Percentiles rank a stretch among this genome's conserved stretches.
These are phyloP conservation scores for Muricea muricata DNA, from an alignment of 92 coral and sea anemone species.

Conservation along the genomic window DNA sequence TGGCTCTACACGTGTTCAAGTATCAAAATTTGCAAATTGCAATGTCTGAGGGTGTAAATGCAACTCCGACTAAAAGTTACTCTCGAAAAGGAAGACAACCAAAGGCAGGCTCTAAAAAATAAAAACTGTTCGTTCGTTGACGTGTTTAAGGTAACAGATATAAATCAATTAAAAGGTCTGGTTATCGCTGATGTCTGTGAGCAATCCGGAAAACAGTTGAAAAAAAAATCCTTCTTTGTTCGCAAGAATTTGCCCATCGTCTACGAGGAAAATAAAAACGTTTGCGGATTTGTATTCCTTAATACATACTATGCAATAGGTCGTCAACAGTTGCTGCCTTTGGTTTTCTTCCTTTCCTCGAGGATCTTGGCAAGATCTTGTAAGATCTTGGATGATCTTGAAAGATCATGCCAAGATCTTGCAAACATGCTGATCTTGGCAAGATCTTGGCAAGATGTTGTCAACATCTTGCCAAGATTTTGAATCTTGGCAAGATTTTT, in stretches of 20 bases:
- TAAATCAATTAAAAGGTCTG: slow-evolving; percentile 27
- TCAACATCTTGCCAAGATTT: too few species aligned
- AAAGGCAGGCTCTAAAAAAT: slow-evolving; percentile 20
- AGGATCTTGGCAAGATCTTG: too few species aligned
- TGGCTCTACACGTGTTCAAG: background rate
- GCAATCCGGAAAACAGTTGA: slow-evolving; percentile 5
- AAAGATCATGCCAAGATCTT: too few species aligned
- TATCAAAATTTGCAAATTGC: background rate
- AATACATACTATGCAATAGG: too few species aligned
- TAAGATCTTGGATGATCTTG: too few species aligned
- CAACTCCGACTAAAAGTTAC: background rate
- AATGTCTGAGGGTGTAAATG: background rate
- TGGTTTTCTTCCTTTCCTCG: too few species aligned
- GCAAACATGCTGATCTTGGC: too few species aligned
- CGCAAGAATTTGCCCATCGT: slow-evolving; percentile 4
- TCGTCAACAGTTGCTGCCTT: too few species aligned
- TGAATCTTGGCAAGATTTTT: too few species aligned
- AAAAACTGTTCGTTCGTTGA: slow-evolving; percentile 41
- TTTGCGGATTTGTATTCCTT: background rate
- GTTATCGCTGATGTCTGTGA: slow-evolving; percentile 16
- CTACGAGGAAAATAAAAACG: slow-evolving; percentile 12
- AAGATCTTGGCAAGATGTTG: too few species aligned
- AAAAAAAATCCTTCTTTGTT: background rate
- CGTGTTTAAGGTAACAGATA: slow-evolving; percentile 46
- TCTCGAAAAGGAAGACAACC: background rate